Conservation (phyloP, 64 coral and sea anemone species). For the Actinia equina region DNA sequence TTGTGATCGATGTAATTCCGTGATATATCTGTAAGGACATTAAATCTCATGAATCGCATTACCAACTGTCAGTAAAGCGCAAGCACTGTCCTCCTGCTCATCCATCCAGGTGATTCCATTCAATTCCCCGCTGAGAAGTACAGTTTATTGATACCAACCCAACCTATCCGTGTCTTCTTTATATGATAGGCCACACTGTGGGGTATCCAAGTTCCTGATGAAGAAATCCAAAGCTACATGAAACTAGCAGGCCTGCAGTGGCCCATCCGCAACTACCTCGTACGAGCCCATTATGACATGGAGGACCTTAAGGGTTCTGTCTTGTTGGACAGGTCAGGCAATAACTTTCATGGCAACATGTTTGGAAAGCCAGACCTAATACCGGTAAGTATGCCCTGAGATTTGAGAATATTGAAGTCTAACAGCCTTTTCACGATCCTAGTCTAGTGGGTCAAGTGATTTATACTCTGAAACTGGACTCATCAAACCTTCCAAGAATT, state of each 20-base stretch:
- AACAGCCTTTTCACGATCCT: background rate
- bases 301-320: constrained; percentile 37
- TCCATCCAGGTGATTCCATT: too few species aligned
- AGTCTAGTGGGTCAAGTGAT: background rate
- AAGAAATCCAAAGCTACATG: constrained; percentile 76
- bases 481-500: too few species aligned
- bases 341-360: constrained; percentile 61
- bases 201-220: constrained; percentile 59
- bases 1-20: too few species aligned
- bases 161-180: background rate
- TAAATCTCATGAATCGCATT: too few species aligned
- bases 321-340: constrained; percentile 49
- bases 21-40: too few species aligned
- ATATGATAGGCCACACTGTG: constrained; percentile 69
- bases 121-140: too few species aligned
- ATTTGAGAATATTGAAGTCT: too few species aligned
- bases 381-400: constrained; percentile 57
- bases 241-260: constrained; percentile 86
- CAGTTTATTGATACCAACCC: background rate
- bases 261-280: constrained; percentile 91
- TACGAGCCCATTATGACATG: constrained; percentile 86
- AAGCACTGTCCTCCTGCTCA: too few species aligned
- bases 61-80: too few species aligned
- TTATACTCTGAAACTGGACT: too few species aligned
- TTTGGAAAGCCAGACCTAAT: constrained; percentile 64